Conservation (phyloP, 2,797 vertebrate genomes). For the Poeciliopsis presidionis region DNA sequence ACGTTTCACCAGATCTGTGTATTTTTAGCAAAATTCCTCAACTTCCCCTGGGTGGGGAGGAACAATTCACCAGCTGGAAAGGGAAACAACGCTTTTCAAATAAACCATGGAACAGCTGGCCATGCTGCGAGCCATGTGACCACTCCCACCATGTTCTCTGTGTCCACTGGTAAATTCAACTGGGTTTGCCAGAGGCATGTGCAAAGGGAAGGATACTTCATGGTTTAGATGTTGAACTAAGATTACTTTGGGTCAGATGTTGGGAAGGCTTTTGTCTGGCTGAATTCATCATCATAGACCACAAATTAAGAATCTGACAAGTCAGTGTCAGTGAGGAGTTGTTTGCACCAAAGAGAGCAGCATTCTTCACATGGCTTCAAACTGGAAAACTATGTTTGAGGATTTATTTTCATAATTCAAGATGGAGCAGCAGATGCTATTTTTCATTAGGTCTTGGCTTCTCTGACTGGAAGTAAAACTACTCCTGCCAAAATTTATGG, state of each 20-base stretch:
- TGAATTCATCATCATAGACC: conserved; percentile 12
- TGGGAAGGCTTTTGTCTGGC: background rate
- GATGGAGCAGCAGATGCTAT: conserved; percentile 6
- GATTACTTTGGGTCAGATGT: conserved; percentile 6
- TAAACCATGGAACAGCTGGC: conserved; percentile 44
- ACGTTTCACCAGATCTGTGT: background rate
- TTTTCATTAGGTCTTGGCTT: conserved; percentile 30
- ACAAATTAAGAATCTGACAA: conserved; percentile 60
- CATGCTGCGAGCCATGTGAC: conserved; percentile 46
- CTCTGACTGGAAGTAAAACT: conserved; percentile 18
- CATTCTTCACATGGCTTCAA: conserved; percentile 14
- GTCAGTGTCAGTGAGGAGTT: conserved; percentile 31
- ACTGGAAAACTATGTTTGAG: conserved; percentile 25
- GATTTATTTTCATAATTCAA: conserved; percentile 36
- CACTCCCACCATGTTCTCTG: conserved; percentile 20
- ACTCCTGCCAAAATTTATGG: background rate
- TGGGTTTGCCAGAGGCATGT: background rate
- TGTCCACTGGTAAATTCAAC: background rate
- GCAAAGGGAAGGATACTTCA: background rate
- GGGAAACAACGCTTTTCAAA: conserved; percentile 56
- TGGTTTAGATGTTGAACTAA: background rate
- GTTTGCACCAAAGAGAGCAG: conserved; percentile 30
- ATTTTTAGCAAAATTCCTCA: conserved; percentile 39
- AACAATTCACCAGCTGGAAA: conserved; percentile 48
- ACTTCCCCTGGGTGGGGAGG: conserved; percentile 16